Percentiles rank a stretch among this genome's conserved stretches.
Evolutionary conservation across 2,888 invertebrate genomes (phyloP).

Genomic region (Andrena dorsata): DNA sequence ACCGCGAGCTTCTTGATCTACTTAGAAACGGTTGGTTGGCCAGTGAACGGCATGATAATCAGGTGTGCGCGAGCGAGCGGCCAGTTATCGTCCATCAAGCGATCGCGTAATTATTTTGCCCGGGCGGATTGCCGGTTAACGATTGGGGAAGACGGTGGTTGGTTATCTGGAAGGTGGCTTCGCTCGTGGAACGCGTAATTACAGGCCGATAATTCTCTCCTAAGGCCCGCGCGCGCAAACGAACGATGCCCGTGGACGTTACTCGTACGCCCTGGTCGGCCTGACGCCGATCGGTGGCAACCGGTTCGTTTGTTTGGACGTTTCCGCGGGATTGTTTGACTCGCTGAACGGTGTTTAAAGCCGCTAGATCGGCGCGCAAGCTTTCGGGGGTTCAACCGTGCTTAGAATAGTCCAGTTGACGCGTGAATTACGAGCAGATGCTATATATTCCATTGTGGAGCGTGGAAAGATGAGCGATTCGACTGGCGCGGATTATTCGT

Average conservation of each 20-base stretch:
- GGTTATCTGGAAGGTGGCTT: slow-evolving; percentile 74
- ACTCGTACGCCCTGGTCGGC: not conserved
- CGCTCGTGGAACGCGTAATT: slow-evolving; percentile 80
- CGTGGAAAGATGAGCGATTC: too few relatives aligned
- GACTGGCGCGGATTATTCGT: too few relatives aligned
- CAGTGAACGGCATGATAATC: slow-evolving; percentile 50
- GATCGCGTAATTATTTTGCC: slow-evolving; percentile 77
- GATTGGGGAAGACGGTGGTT: slow-evolving; percentile 63
- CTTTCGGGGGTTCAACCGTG: too few relatives aligned
- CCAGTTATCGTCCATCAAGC: slow-evolving; percentile 58
- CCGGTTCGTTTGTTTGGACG: not conserved
- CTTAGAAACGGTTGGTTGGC: slow-evolving; percentile 13
- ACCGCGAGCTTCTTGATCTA: not conserved
- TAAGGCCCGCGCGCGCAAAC: slow-evolving; percentile 72
- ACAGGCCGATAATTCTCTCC: slow-evolving; percentile 81
- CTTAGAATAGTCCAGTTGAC: too few relatives aligned
- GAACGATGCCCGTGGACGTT: not conserved
- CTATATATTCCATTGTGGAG: too few relatives aligned
- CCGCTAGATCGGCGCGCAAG: too few relatives aligned
- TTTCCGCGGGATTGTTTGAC: too few relatives aligned
- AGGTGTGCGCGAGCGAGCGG: slow-evolving; percentile 18
- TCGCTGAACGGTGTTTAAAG: too few relatives aligned
- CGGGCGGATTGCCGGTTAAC: slow-evolving; percentile 68
- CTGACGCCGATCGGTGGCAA: not conserved
- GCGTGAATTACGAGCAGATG: too few relatives aligned